Base-by-base conservation (phyloP, 2,888 invertebrate species). In the Malthinus seriepunctatus region DNA sequence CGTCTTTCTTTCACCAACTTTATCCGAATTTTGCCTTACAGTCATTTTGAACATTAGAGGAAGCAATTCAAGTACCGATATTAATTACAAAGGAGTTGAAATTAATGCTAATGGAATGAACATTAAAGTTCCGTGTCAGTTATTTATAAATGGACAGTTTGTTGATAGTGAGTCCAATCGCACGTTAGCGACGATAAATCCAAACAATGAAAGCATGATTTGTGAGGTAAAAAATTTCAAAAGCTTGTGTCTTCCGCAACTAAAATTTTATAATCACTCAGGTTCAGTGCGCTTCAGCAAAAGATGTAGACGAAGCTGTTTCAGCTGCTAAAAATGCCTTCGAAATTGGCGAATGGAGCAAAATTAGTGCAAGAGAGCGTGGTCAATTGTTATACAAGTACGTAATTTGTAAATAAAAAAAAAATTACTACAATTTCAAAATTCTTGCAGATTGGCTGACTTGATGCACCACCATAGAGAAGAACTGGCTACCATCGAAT, bases 381-480 rank as follows among this genome's bases (percentile, higher is more conserved):
- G 39, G 39, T 5, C 39, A 23, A 58, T 74, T 97, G 1, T 81
- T 97, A 75, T 89, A 87, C 79, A 91, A 83, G 89, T 91, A 77
- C 80, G 79, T n/a, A n/a, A n/a, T 3, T 77, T 11, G 52, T 8
- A 32, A n/a, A 10, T 32, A 4, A 5, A 9, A 3, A n/a, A 15
- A 32, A 33, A 7, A 12, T 15, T 51, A 9, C 23, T 10, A 32
- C n/a, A 15, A 44, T 2, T 33, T 49, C 8, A n/a, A n/a, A 42
- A 6, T 15, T 15, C 6, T 15, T n/a, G 1, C 71, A 93, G 91
- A 76, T 79, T 97, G 66, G 97, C 97, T 0, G 95, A 97, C 73
- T 79, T 97, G 60, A 96, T 98, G 96, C 95, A 97, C 63, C 81
- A 92, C 70, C 90, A 96, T 77, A 93, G 93, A 74, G 96, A 97